phyloP scores from a whole-genome alignment of 1,140 invertebrate species.

The Manduca sexta region DNA sequence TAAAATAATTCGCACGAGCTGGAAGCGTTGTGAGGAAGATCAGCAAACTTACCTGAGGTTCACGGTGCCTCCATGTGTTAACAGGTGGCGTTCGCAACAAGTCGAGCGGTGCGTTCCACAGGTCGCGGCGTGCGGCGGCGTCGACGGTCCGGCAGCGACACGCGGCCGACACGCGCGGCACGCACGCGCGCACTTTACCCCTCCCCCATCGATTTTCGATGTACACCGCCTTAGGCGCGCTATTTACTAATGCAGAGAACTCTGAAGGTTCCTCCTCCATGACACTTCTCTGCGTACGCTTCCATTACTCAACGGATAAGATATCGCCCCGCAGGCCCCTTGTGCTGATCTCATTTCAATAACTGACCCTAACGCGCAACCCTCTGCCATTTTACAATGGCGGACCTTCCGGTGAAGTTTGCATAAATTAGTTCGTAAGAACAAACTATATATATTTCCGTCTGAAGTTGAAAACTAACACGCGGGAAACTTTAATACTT shows the following conservation, averaged over 20 bases:
- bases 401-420: constrained; percentile 1
- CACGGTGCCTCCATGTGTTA: constrained; percentile 61
- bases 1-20: background rate
- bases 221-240: constrained; percentile 47
- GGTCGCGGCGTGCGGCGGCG: constrained; percentile 52
- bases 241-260: constrained; percentile 66
- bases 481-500: too few relatives aligned
- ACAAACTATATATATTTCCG: background rate
- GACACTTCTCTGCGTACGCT: constrained; percentile 38
- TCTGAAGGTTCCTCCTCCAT: constrained; percentile 38
- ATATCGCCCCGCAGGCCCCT: constrained; percentile 4
- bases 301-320: constrained; percentile 15
- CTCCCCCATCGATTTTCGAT: constrained; percentile 59
- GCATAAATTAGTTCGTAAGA: background rate
- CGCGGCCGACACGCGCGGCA: constrained; percentile 31
- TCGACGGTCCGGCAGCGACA: constrained; percentile 46
- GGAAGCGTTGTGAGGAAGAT: background rate
- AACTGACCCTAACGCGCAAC: background rate
- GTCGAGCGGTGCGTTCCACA: constrained; percentile 44
- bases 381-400: background rate
- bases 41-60: constrained; percentile 50
- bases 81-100: constrained; percentile 66
- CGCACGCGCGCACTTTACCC: constrained; percentile 47
- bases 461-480: background rate
- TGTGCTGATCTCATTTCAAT: constrained; percentile 9